Percentiles rank a stretch among this genome's conserved stretches.
Evolutionary conservation across 23 tunicate species (phyloP).

Genomic region (Ascidia mentula): DNA sequence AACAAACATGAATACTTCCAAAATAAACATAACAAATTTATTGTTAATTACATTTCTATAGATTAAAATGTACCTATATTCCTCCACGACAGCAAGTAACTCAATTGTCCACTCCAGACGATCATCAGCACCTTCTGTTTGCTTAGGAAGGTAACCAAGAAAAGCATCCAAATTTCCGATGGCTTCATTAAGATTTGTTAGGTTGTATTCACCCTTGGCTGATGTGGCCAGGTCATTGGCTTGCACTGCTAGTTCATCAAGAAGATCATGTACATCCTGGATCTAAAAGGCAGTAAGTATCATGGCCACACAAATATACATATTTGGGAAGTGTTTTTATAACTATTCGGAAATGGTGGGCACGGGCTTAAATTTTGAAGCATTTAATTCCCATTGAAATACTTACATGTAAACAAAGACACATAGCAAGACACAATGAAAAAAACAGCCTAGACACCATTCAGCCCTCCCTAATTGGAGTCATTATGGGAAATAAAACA

Average conservation of each 20-base stretch:
- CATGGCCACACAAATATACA: too few species aligned
- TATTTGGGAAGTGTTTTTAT: too few species aligned
- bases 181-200: background rate
- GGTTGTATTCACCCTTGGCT: background rate
- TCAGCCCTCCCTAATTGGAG: too few species aligned
- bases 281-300: background rate
- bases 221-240: background rate
- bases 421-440: too few species aligned
- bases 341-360: background rate
- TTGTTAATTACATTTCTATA: too few species aligned
- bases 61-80: conserved; percentile 37
- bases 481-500: too few species aligned
- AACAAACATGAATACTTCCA: too few species aligned
- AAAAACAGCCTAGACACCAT: too few species aligned
- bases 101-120: conserved; percentile 21
- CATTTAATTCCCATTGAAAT: too few species aligned
- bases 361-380: too few species aligned
- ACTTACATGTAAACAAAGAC: too few species aligned
- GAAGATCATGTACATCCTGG: background rate
- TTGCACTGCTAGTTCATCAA: conserved; percentile 18
- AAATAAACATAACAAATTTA: too few species aligned
- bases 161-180: background rate
- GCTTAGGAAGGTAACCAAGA: conserved; percentile 17
- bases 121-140: conserved; percentile 35
- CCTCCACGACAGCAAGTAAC: conserved; percentile 17